Percentiles rank a stretch among this genome's conserved stretches.
phyloP scores from a whole-genome alignment of 2,113 vertebrate species.

The Noturus placidus region DNA sequence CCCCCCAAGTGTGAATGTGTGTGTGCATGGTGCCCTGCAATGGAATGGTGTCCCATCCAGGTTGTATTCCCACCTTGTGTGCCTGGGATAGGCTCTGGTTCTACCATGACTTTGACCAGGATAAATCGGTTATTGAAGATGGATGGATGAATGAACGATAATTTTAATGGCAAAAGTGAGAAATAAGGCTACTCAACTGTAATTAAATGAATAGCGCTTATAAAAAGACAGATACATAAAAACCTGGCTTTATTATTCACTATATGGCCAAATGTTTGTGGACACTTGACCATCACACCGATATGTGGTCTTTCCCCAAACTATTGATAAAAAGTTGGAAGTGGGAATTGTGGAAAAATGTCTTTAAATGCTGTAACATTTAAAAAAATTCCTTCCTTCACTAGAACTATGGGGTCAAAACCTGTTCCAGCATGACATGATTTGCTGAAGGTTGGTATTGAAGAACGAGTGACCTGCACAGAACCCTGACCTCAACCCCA shows the following conservation, averaged over 20 bases:
- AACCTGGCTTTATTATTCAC: background rate
- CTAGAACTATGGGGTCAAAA: background rate
- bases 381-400: too few relatives aligned
- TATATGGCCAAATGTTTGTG: background rate
- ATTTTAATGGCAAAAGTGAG: background rate
- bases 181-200: background rate
- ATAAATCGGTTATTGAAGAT: background rate
- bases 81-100: background rate
- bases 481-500: background rate
- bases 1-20: background rate
- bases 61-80: background rate
- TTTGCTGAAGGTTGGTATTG: background rate
- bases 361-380: background rate
- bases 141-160: background rate
- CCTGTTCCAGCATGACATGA: background rate
- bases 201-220: background rate
- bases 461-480: background rate
- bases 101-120: background rate
- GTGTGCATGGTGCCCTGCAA: background rate
- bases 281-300: background rate
- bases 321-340: background rate
- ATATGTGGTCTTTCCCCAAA: background rate
- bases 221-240: background rate
- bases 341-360: background rate
- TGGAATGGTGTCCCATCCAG: background rate